Evolutionary conservation across 23 tunicate genomes (phyloP).

Genomic region (Styela clava): DNA sequence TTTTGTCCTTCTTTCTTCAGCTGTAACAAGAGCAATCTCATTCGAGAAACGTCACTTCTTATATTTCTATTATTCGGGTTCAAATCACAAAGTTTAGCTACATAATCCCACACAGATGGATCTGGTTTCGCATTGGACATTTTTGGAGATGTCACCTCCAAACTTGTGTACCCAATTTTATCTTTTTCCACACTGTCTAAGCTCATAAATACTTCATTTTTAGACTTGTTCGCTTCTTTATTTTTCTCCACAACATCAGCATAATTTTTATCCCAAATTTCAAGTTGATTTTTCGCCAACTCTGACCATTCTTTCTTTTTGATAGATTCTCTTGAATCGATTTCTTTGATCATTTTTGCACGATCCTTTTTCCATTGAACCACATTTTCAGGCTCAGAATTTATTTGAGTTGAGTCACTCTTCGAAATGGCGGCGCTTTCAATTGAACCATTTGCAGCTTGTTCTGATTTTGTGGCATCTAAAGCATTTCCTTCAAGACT

Average conservation of each 20-base stretch:
- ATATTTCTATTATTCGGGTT: conserved; percentile 16
- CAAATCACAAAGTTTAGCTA: conserved; percentile 11
- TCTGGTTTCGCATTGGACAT: neutral
- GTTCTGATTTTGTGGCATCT: neutral
- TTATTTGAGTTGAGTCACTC: neutral
- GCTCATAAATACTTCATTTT: neutral
- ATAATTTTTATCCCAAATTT: conserved; percentile 21
- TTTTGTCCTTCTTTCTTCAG: neutral
- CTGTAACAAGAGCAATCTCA: neutral
- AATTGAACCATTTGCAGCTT: neutral
- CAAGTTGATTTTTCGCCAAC: neutral
- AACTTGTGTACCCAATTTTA: conserved; percentile 7
- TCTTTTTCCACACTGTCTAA: neutral
- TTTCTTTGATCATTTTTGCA: neutral
- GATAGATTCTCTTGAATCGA: neutral
- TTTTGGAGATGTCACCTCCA: neutral
- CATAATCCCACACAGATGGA: conserved; percentile 9
- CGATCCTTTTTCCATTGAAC: conserved; percentile 11
- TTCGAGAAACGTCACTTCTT: conserved; percentile 18
- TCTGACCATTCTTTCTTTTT: neutral
- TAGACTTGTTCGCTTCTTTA: neutral
- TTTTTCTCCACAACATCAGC: neutral
- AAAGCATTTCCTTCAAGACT: neutral
- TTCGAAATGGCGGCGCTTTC: neutral
- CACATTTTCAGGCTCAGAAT: conserved; percentile 10